phyloP scores from a whole-genome alignment of 2,113 vertebrate species.

The Poeciliopsis retropinna region DNA sequence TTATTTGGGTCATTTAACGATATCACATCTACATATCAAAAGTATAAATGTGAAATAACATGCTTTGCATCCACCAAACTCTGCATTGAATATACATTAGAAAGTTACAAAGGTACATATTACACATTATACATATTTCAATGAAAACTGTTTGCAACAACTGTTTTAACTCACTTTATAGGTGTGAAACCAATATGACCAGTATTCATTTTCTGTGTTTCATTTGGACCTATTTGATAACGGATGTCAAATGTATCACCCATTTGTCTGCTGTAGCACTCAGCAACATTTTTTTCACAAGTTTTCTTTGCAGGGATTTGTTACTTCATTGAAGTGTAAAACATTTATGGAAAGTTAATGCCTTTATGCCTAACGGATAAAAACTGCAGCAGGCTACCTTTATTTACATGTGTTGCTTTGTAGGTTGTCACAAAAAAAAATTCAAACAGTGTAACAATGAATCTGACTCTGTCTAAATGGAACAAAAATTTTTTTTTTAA shows the following conservation, averaged over 20 bases:
- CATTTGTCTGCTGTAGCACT: neutral
- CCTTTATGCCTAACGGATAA: neutral
- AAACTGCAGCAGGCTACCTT: neutral
- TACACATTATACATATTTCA: neutral
- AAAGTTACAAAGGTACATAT: neutral
- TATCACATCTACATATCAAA: neutral
- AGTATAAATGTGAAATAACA: neutral
- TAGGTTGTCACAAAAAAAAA: neutral
- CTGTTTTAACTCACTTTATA: neutral
- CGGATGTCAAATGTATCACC: neutral
- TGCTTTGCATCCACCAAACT: neutral
- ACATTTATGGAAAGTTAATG: neutral
- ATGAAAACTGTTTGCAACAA: neutral
- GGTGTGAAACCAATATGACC: constrained; percentile 9
- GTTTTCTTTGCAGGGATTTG: neutral
- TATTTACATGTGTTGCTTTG: neutral
- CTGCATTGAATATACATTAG: neutral
- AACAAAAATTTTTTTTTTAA: neutral
- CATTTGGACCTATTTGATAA: neutral
- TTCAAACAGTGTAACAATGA: neutral
- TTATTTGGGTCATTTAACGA: constrained; percentile 16
- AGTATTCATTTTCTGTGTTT: neutral
- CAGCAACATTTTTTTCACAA: neutral
- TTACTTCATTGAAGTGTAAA: neutral
- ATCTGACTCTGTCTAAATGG: neutral